These are phyloP conservation scores for Telmatherina bonti DNA, from an alignment of 2,797 vertebrate genomes.

Conservation along the genomic window DNA sequence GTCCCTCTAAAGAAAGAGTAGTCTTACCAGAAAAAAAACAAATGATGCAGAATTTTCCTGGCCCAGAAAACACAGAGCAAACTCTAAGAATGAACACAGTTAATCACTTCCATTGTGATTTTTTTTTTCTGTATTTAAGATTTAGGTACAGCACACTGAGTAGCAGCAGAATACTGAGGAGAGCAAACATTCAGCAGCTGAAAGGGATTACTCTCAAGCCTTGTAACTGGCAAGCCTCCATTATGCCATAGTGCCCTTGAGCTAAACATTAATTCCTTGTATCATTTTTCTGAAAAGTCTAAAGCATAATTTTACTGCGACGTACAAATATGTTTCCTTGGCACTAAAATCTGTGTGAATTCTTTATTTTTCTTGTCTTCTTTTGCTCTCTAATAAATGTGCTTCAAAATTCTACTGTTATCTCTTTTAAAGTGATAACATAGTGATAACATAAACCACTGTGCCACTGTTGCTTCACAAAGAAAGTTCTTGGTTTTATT, in stretches of 20 bases:
- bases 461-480: background rate
- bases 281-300: constrained; percentile 5
- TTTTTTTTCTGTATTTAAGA: constrained; percentile 16
- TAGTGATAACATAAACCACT: too few relatives aligned
- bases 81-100: constrained; percentile 38
- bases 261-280: constrained; percentile 42
- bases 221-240: constrained; percentile 16
- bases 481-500: background rate
- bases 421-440: too few relatives aligned
- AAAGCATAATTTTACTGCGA: background rate
- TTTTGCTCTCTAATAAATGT: background rate
- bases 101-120: constrained; percentile 26
- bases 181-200: constrained; percentile 19
- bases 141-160: constrained; percentile 17
- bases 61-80: constrained; percentile 11
- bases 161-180: constrained; percentile 10
- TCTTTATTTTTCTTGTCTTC: background rate
- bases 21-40: constrained; percentile 19
- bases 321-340: background rate
- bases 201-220: constrained; percentile 26
- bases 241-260: constrained; percentile 25
- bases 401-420: background rate
- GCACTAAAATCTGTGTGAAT: background rate
- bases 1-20: constrained; percentile 13
- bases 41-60: constrained; percentile 2